These are phyloP conservation scores for Papilio gigon DNA, from an alignment of 2,888 invertebrate genomes.

Conservation along the genomic window DNA sequence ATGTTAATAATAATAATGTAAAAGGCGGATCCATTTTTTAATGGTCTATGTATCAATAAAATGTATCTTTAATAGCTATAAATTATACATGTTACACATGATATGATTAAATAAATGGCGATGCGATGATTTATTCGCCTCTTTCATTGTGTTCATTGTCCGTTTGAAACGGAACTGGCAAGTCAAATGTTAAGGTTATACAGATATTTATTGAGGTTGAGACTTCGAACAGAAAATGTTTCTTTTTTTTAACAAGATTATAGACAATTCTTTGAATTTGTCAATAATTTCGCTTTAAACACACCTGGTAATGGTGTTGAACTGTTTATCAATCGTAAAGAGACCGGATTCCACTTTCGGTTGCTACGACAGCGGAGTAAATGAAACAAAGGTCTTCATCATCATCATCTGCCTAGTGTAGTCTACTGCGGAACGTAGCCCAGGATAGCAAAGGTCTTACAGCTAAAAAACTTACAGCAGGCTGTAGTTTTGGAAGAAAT, in stretches of 20 bases:
- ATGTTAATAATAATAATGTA: neutral
- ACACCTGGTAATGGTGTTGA: neutral
- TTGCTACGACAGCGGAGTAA: no score
- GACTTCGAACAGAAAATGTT: neutral
- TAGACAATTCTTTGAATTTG: neutral
- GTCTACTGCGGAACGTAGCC: no score
- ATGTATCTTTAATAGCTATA: constrained; percentile 34
- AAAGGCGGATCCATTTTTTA: constrained; percentile 18
- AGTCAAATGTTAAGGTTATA: constrained; percentile 38
- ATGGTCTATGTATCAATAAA: constrained; percentile 31
- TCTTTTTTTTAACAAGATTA: neutral
- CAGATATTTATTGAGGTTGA: constrained; percentile 24
- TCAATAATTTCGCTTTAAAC: neutral
- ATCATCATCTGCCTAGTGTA: no score
- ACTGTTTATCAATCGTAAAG: no score
- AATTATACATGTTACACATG: constrained; percentile 27
- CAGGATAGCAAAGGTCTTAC: neutral
- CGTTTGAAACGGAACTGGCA: constrained; percentile 31
- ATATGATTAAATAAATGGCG: constrained; percentile 39
- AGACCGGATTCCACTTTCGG: no score
- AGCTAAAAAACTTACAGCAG: no score
- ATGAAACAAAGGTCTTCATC: no score
- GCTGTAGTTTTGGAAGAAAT: no score
- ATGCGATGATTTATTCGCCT: constrained; percentile 37
- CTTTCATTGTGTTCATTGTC: constrained; percentile 31